A percentile compares a stretch with the other conserved stretches of the same genome.
phyloP scores from a whole-genome alignment of 1,140 invertebrate species.

The Drosophila sp. region DNA sequence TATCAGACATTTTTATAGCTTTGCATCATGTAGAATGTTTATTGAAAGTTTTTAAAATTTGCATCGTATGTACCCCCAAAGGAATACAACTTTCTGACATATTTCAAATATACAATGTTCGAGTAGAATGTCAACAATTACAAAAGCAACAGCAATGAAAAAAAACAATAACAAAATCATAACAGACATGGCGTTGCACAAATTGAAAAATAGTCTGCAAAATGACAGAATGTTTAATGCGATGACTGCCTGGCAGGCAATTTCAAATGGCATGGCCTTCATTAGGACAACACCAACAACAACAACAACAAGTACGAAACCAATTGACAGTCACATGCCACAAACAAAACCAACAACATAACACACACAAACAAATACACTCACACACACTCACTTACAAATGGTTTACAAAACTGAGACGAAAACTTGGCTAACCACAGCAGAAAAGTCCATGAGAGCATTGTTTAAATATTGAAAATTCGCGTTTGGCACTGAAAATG shows the following conservation, averaged over 20 bases:
- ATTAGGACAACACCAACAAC: slow-evolving; percentile 48
- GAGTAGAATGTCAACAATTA: slow-evolving; percentile 19
- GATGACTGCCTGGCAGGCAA: slow-evolving; percentile 36
- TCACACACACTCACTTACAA: slow-evolving; percentile 5
- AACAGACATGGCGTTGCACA: slow-evolving; percentile 28
- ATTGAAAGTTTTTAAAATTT: slow-evolving; percentile 42
- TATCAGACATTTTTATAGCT: no score
- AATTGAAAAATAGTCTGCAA: slow-evolving; percentile 46
- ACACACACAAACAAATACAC: slow-evolving; percentile 27
- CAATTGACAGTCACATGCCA: slow-evolving; percentile 78
- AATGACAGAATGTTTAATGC: slow-evolving; percentile 22
- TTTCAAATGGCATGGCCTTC: slow-evolving; percentile 56
- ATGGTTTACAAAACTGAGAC: slow-evolving; percentile 29
- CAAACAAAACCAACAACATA: slow-evolving; percentile 52
- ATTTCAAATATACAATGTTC: slow-evolving; percentile 33
- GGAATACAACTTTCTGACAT: slow-evolving; percentile 22
- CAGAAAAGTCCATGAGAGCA: slow-evolving; percentile 25
- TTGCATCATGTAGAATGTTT: slow-evolving; percentile 21
- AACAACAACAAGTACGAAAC: slow-evolving; percentile 57
- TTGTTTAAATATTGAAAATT: slow-evolving; percentile 76
- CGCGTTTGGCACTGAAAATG: slow-evolving; percentile 60
- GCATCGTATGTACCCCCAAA: slow-evolving; percentile 10
- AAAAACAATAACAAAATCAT: slow-evolving; percentile 42
- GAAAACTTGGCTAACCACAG: slow-evolving; percentile 48
- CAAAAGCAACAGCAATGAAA: neutral